phyloP scores from a whole-genome alignment of 92 coral and sea anemone species.

The Heteractis magnifica region DNA sequence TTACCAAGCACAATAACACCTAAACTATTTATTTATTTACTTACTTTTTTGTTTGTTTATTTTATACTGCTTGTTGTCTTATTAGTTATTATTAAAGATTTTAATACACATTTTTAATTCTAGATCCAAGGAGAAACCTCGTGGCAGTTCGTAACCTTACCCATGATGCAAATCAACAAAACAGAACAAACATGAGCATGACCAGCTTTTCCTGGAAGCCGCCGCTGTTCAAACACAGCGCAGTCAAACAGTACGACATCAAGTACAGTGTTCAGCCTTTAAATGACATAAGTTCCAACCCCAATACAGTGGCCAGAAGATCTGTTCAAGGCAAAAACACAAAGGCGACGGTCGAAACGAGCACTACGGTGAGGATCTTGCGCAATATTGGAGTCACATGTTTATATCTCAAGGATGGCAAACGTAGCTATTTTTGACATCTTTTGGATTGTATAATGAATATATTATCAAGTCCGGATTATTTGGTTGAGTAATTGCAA shows the following conservation, averaged over 20 bases:
- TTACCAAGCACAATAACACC: too few species aligned
- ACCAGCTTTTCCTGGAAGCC: slow-evolving; percentile 18
- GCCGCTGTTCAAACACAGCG: slow-evolving; percentile 32
- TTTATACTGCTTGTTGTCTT: too few species aligned
- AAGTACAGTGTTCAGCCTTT: slow-evolving; percentile 1
- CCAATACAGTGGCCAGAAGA: slow-evolving; percentile 2
- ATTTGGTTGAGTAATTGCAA: too few species aligned
- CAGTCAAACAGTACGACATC: slow-evolving; percentile 11
- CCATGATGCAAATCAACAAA: neutral
- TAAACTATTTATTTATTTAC: too few species aligned
- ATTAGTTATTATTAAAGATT: too few species aligned
- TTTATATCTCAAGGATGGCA: too few species aligned
- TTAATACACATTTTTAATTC: neutral
- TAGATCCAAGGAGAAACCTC: slow-evolving; percentile 29
- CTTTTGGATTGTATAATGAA: too few species aligned
- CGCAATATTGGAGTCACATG: too few species aligned
- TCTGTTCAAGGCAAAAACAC: slow-evolving; percentile 5
- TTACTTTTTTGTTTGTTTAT: too few species aligned
- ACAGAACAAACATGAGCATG: neutral
- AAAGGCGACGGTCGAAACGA: neutral
- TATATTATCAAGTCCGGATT: too few species aligned
- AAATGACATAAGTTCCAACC: neutral
- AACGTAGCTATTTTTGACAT: too few species aligned
- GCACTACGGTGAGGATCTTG: slow-evolving; percentile 5
- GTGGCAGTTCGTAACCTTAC: slow-evolving; percentile 30